These are phyloP conservation scores for Aeoliscus strigatus DNA, from an alignment of 2,797 vertebrate genomes.

Conservation along the genomic window DNA sequence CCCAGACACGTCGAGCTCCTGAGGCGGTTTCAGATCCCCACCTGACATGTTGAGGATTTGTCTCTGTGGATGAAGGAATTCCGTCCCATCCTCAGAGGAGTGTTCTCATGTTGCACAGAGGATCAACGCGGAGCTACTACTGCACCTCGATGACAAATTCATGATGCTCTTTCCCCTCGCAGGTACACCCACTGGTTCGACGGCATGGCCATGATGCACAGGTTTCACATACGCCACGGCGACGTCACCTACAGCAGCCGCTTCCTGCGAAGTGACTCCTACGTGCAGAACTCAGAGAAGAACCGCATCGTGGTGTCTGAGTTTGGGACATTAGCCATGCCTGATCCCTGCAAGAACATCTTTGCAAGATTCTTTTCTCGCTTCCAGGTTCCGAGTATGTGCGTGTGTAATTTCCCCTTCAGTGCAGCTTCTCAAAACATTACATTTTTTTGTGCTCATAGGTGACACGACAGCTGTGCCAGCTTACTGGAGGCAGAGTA, in stretches of 20 bases:
- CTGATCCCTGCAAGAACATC: slow-evolving; percentile 90
- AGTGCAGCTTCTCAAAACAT: slow-evolving; percentile 14
- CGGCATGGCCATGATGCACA: slow-evolving; percentile 91
- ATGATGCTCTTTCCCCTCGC: slow-evolving; percentile 7
- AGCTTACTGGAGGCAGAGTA: slow-evolving; percentile 19
- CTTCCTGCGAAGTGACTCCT: slow-evolving; percentile 83
- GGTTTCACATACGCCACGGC: slow-evolving; percentile 81
- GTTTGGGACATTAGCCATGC: slow-evolving; percentile 86
- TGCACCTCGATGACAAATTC: not conserved
- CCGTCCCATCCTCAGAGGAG: not conserved
- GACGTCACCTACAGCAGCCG: slow-evolving; percentile 84
- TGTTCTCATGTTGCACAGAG: slow-evolving; percentile 4
- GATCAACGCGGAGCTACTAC: too few species aligned
- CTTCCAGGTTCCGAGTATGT: slow-evolving; percentile 80
- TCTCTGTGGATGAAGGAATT: not conserved
- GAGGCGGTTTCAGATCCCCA: not conserved
- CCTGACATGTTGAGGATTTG: slow-evolving; percentile 1
- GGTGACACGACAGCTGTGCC: slow-evolving; percentile 15
- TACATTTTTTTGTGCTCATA: slow-evolving; percentile 9
- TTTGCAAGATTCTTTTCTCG: slow-evolving; percentile 85
- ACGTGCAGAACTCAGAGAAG: slow-evolving; percentile 74
- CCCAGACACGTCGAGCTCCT: not conserved
- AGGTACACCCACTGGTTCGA: slow-evolving; percentile 94
- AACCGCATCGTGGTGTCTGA: slow-evolving; percentile 86
- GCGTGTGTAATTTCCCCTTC: slow-evolving; percentile 1